These are phyloP conservation scores for Aphidoletes aphidimyza DNA, from an alignment of 2,888 invertebrate genomes.

Conservation along the genomic window DNA sequence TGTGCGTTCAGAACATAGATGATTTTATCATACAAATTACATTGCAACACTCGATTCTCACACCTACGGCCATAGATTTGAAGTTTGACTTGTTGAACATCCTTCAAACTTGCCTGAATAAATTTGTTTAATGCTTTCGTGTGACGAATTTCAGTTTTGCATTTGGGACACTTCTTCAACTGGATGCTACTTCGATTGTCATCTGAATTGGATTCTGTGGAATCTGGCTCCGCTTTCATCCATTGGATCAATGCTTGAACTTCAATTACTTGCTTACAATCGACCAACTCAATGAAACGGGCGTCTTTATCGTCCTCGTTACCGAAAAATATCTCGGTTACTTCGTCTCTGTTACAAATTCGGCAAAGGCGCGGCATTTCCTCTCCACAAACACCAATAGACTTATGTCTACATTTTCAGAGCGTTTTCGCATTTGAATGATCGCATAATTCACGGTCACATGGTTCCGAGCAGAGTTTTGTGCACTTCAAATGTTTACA, in stretches of 20 bases:
- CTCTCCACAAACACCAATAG: conserved; percentile 54
- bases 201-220: conserved; percentile 25
- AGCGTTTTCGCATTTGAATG: background rate
- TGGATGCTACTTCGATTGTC: conserved; percentile 44
- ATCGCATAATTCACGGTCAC: conserved; percentile 47
- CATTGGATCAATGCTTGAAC: conserved; percentile 7
- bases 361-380: conserved; percentile 21
- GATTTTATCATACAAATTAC: background rate
- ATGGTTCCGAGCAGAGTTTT: conserved; percentile 43
- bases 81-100: conserved; percentile 18
- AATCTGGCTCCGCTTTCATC: conserved; percentile 33
- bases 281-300: conserved; percentile 43
- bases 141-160: conserved; percentile 50
- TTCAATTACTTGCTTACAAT: conserved; percentile 54
- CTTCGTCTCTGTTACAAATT: conserved; percentile 54
- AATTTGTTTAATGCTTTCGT: conserved; percentile 50
- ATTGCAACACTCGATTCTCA: background rate
- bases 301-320: conserved; percentile 44
- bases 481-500: conserved; percentile 43
- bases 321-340: conserved; percentile 53
- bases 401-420: background rate
- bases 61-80: background rate
- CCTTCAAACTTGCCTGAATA: conserved; percentile 43
- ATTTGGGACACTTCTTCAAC: conserved; percentile 50
- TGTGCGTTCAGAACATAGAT: background rate